Percentiles rank a stretch among this genome's conserved stretches.
These are phyloP conservation scores for Xenopus borealis DNA, from an alignment of 2,113 vertebrate species.

Conservation along the genomic window DNA sequence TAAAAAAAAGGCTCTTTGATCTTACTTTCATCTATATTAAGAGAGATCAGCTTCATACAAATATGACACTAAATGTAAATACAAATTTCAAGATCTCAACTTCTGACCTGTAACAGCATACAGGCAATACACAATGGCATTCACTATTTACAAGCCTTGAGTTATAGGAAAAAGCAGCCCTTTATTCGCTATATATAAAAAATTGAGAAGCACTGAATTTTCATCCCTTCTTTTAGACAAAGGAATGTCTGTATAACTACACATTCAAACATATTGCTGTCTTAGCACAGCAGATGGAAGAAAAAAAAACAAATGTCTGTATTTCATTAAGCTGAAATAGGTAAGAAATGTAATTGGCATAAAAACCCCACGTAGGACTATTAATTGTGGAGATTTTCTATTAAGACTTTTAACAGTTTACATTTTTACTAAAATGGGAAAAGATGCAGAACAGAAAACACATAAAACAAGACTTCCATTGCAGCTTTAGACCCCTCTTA, in stretches of 20 bases:
- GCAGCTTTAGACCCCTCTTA: too few relatives aligned
- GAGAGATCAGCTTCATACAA: neutral
- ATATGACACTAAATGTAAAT: neutral
- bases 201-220: constrained; percentile 68
- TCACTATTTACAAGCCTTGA: constrained; percentile 75
- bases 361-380: too few relatives aligned
- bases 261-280: constrained; percentile 14
- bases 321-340: constrained; percentile 25
- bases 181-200: constrained; percentile 76
- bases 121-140: constrained; percentile 72
- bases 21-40: neutral
- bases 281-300: constrained; percentile 50
- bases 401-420: too few relatives aligned
- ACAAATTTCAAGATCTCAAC: neutral
- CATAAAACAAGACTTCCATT: too few relatives aligned
- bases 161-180: constrained; percentile 81
- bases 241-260: constrained; percentile 32
- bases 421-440: too few relatives aligned
- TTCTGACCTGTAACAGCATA: constrained; percentile 30
- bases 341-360: neutral
- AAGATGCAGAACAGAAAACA: too few relatives aligned
- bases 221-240: neutral
- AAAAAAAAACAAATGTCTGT: constrained; percentile 45
- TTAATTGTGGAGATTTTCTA: neutral
- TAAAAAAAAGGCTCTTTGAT: too few relatives aligned